Evolutionary conservation across 2,113 vertebrate genomes (phyloP).

Genomic region (Callipepla squamata): DNA sequence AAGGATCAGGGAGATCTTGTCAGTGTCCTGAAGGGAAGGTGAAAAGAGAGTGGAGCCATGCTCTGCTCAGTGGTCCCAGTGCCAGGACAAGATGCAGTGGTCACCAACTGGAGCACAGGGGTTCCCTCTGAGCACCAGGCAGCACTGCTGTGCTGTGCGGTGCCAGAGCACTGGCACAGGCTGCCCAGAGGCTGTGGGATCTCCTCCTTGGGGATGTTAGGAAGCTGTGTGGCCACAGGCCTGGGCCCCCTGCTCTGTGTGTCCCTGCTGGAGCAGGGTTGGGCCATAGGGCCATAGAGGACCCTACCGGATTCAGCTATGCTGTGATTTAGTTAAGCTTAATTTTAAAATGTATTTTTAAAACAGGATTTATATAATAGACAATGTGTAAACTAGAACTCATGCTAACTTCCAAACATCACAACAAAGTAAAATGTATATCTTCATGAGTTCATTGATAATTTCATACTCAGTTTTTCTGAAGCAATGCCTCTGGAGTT

Average conservation of each 20-base stretch:
- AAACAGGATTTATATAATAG: background rate
- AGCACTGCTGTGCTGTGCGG: background rate
- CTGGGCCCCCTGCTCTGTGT: background rate
- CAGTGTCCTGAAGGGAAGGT: no score
- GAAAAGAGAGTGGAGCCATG: background rate
- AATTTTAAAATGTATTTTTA: background rate
- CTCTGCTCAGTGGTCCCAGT: background rate
- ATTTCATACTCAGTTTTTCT: background rate
- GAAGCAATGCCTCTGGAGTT: background rate
- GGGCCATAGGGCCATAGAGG: background rate
- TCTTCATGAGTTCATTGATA: background rate
- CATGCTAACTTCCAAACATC: background rate
- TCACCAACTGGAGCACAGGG: background rate
- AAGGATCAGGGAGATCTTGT: background rate
- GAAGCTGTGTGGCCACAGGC: background rate
- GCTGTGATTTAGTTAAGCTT: background rate
- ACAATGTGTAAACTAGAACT: background rate
- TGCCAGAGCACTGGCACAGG: background rate
- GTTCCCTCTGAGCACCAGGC: background rate
- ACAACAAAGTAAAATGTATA: background rate
- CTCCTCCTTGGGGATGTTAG: background rate
- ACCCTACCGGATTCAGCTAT: background rate
- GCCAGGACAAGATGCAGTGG: background rate
- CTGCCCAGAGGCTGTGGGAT: background rate
- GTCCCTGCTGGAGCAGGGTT: background rate